Conservation (phyloP, 2,888 invertebrate genomes). For the Metalampra italica region DNA sequence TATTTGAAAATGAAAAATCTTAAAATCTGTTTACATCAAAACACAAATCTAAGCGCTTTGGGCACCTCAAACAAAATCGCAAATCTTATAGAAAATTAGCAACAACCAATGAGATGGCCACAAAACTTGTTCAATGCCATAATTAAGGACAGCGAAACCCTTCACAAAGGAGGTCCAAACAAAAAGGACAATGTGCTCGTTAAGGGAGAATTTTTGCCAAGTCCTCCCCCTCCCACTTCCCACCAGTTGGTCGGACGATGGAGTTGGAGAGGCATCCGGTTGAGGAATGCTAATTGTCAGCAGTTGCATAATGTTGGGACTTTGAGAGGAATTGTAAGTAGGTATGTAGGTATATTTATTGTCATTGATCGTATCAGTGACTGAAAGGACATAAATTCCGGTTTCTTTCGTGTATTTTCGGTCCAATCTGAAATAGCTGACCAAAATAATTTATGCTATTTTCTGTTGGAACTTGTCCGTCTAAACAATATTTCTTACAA, state of each 20-base stretch:
- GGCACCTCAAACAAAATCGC: too few species aligned
- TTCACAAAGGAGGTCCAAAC: conserved; percentile 56
- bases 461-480: too few species aligned
- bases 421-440: too few species aligned
- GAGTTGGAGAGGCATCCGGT: conserved; percentile 32
- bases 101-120: conserved; percentile 40
- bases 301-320: conserved; percentile 28
- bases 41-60: too few species aligned
- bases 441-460: too few species aligned
- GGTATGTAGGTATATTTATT: too few species aligned
- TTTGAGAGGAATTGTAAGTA: background rate
- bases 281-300: conserved; percentile 54
- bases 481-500: too few species aligned
- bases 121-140: conserved; percentile 51
- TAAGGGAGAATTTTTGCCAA: conserved; percentile 52
- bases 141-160: conserved; percentile 51
- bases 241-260: conserved; percentile 17
- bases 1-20: too few species aligned
- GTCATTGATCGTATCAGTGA: too few species aligned
- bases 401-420: too few species aligned
- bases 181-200: conserved; percentile 68
- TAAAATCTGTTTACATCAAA: too few species aligned
- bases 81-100: conserved; percentile 1
- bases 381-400: too few species aligned
- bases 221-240: conserved; percentile 23